A percentile compares a stretch with the other conserved stretches of the same genome.
These are phyloP conservation scores for Apodemia zela DNA, from an alignment of 2,888 invertebrate genomes.

Conservation along the genomic window DNA sequence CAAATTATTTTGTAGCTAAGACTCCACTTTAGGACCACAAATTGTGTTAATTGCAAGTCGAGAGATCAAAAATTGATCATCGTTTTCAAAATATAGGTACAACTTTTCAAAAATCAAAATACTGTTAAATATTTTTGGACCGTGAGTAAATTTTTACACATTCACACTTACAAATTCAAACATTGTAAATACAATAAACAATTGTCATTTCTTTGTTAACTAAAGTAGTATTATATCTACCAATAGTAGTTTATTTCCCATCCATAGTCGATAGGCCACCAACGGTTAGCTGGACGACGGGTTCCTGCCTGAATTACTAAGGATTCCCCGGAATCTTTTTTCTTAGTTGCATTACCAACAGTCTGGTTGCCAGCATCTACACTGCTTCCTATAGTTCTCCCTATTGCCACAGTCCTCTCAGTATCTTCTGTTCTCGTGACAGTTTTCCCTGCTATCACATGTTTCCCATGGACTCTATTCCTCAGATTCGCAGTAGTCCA, in stretches of 20 bases:
- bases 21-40: no score
- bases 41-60: no score
- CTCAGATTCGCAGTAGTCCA: background rate
- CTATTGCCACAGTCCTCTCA: background rate
- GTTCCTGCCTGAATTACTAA: no score
- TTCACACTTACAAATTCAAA: no score
- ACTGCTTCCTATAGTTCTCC: background rate
- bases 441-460: background rate
- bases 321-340: background rate
- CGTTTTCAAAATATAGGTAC: no score
- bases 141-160: no score
- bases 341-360: background rate
- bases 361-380: background rate
- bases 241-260: slow-evolving; percentile 45
- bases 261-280: slow-evolving; percentile 44
- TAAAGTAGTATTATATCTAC: slow-evolving; percentile 21
- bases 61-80: no score
- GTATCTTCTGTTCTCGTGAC: background rate
- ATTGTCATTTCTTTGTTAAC: background rate
- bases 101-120: no score
- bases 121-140: no score
- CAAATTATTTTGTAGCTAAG: no score
- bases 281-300: slow-evolving; percentile 25
- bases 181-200: no score
- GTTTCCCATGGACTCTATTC: background rate